Conservation (phyloP, 2,888 invertebrate genomes). For the Meandrusa payeni region DNA sequence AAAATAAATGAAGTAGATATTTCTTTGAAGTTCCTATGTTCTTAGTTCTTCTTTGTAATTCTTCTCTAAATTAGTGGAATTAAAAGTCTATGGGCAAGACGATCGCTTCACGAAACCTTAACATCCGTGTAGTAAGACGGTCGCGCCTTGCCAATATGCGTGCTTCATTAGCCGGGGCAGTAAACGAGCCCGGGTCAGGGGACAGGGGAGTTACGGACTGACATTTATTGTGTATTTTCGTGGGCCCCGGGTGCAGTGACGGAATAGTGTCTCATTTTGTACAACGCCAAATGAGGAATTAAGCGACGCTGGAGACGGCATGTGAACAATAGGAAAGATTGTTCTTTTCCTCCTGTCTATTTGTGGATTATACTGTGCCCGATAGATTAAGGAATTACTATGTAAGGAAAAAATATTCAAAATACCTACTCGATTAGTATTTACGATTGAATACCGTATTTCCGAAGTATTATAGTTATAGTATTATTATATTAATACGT, state of each 20-base stretch:
- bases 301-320: conserved; percentile 32
- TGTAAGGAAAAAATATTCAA: no score
- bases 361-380: no score
- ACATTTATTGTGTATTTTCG: conserved; percentile 50
- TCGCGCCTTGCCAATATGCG: conserved; percentile 68
- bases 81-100: no score
- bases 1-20: no score
- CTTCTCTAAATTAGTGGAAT: no score
- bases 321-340: conserved; percentile 8
- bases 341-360: conserved; percentile 14
- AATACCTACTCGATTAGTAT: no score
- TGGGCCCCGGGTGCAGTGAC: conserved; percentile 40
- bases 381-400: no score
- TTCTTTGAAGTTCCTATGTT: no score
- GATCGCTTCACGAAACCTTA: conserved; percentile 28
- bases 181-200: conserved; percentile 50
- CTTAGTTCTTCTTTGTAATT: no score
- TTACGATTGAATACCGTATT: no score
- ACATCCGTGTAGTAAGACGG: conserved; percentile 37
- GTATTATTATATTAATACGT: no score
- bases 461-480: no score
- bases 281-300: conserved; percentile 51
- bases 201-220: conserved; percentile 49
- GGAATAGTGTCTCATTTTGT: conserved; percentile 55
- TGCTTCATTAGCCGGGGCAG: conserved; percentile 67